Evolutionary conservation across 2,797 vertebrate species (phyloP).

Genomic region (Thalassophryne amazonica): DNA sequence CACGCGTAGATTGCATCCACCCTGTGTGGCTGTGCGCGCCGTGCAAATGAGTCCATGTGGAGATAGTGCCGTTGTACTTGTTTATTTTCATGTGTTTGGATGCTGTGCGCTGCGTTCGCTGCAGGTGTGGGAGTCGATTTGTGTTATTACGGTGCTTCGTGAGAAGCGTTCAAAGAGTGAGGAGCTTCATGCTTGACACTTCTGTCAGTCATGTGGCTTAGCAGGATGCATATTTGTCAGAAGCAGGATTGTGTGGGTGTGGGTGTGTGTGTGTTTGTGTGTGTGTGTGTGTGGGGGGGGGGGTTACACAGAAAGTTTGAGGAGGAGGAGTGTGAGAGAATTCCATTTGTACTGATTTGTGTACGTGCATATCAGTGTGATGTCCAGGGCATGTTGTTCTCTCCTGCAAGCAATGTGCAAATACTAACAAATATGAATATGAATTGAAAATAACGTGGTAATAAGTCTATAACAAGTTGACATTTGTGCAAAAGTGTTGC

Average conservation of each 20-base stretch:
- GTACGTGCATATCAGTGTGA: constrained; percentile 9
- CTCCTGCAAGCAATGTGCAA: no score
- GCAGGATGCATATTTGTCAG: constrained; percentile 63
- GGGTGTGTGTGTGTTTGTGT: constrained; percentile 10
- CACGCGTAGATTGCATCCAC: no score
- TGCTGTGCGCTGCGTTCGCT: constrained; percentile 50
- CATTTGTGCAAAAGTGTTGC: no score
- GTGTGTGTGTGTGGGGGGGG: background rate
- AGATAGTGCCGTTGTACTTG: constrained; percentile 1
- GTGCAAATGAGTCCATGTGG: constrained; percentile 33
- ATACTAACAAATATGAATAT: no score
- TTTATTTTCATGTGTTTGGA: constrained; percentile 17
- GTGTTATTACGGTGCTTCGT: constrained; percentile 53
- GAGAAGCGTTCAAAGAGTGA: constrained; percentile 58
- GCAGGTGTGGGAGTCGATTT: constrained; percentile 70
- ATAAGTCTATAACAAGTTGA: no score
- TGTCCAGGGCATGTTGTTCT: constrained; percentile 1
- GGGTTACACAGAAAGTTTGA: constrained; percentile 53
- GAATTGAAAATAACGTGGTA: no score
- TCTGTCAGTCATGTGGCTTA: constrained; percentile 56
- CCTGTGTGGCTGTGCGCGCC: no score
- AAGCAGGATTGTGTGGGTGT: constrained; percentile 23
- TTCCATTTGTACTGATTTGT: constrained; percentile 56
- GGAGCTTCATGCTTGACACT: constrained; percentile 56
- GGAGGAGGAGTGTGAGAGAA: constrained; percentile 52